Percentiles rank a stretch among this genome's conserved stretches.
Conservation (phyloP, 1,140 invertebrate genomes). For the Procambarus virginalis region DNA sequence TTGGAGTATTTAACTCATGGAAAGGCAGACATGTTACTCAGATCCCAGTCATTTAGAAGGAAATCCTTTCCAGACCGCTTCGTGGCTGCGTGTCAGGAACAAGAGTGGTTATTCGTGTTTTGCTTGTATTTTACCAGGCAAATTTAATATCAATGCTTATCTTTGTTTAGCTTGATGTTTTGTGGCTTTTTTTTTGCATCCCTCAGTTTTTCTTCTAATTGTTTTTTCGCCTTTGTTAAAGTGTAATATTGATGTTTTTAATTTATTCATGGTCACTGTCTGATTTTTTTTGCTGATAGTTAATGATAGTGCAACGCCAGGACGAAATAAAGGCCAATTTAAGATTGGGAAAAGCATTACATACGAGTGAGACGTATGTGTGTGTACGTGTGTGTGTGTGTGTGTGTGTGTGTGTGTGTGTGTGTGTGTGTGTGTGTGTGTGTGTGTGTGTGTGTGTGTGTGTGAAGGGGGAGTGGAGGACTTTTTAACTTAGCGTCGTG, state of each 20-base stretch:
- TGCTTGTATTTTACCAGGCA: not conserved
- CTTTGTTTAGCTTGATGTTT: not conserved
- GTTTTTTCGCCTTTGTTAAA: not conserved
- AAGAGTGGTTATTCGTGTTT: not conserved
- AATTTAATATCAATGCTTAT: not conserved
- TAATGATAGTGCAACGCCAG: too few species aligned
- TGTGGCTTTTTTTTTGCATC: not conserved
- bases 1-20: not conserved
- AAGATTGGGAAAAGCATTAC: not conserved
- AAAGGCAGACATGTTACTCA: not conserved
- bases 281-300: not conserved
- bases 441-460: not conserved
- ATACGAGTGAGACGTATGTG: not conserved
- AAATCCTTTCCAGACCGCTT: not conserved
- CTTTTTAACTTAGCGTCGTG: too few species aligned
- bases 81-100: not conserved
- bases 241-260: not conserved
- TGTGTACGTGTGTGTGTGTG: not conserved
- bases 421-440: not conserved
- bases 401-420: not conserved
- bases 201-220: not conserved
- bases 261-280: not conserved
- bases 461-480: not conserved
- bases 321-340: not conserved
- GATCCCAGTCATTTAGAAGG: not conserved